A percentile compares a stretch with the other conserved stretches of the same genome.
phyloP scores from a whole-genome alignment of 1,140 invertebrate genomes.

The Catajapyx aquilonaris region DNA sequence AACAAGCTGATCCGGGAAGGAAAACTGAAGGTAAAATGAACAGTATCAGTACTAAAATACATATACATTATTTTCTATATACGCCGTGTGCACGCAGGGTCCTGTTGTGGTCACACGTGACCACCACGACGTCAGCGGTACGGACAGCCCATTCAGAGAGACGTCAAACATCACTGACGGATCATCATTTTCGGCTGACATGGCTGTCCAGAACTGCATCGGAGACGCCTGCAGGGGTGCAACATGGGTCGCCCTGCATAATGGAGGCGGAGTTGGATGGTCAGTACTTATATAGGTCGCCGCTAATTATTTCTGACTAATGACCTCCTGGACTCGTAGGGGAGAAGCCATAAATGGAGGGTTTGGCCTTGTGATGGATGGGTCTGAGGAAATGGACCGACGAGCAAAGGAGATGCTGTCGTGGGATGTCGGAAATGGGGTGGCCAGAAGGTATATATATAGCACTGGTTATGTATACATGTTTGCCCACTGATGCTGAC shows the following conservation, averaged over 20 bases:
- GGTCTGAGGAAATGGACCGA: slow-evolving; percentile 26
- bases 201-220: slow-evolving; percentile 45
- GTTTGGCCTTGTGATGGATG: slow-evolving; percentile 44
- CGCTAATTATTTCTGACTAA: too few species aligned
- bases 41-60: not conserved
- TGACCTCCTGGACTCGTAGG: slow-evolving; percentile 18
- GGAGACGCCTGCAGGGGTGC: slow-evolving; percentile 42
- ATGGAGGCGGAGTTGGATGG: slow-evolving; percentile 47
- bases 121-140: slow-evolving; percentile 48
- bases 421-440: slow-evolving; percentile 49
- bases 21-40: slow-evolving; percentile 21
- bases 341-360: slow-evolving; percentile 48
- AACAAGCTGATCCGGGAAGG: slow-evolving; percentile 31
- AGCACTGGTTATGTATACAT: too few species aligned
- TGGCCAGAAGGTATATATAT: slow-evolving; percentile 23
- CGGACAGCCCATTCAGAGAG: slow-evolving; percentile 43
- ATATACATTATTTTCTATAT: slow-evolving; percentile 2
- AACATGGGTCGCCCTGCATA: slow-evolving; percentile 46
- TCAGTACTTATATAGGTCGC: too few species aligned
- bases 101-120: slow-evolving; percentile 40
- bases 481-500: too few species aligned
- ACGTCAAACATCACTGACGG: slow-evolving; percentile 45
- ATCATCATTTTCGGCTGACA: slow-evolving; percentile 40
- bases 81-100: slow-evolving; percentile 25
- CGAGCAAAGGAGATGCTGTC: slow-evolving; percentile 27